Evolutionary conservation across 2,113 vertebrate species (phyloP), one percentile per base, ranked within the genome.

Genomic region (Brachypodius melanocephalos): DNA sequence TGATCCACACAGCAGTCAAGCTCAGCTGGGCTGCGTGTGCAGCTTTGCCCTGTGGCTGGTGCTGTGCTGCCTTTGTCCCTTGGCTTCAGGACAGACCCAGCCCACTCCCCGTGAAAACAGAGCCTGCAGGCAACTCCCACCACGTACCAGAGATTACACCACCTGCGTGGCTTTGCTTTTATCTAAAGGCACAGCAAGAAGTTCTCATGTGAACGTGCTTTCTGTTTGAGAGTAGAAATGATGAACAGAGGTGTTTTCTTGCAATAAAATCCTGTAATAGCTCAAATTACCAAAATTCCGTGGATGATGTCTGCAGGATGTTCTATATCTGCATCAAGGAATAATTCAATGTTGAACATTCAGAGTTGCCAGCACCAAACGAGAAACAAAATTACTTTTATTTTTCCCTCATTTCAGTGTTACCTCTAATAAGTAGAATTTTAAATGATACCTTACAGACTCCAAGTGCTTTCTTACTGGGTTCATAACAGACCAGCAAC

Each of bases 141-240:
- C 2, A 8, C 0, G 7, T 10, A 26, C 42, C 3, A 5, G 62
- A 0, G 2, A 49, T 67, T 40, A 19, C 0, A 0, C 17, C 72
- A 71, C 71, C 76, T 79, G 62, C 0, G 0, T 59, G 72, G 72
- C 52, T 73, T 80, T 80, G 81, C 29, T 49, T 68, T 76, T 59
- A 46, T 55, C 43, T 63, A 21, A 76, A 86, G 42, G 29, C 2
- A 6, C 32, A 46, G 32, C 32, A 69, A 88, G 51, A 31, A 66
- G 13, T 42, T 82, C 17, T 77, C 42, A n/a, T 21, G 25, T 1
- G 5, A 88, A 17, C 31, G 66, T 78, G 10, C 43, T 62, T 52
- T 74, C 43, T 78, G 22, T 61, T 45, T 84, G 51, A 63, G 22
- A 63, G 40, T 20, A 80, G 21, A 66, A 73, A 88, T n/a, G 5